phyloP scores from a whole-genome alignment of 2,888 invertebrate species.

The Ennomos quercinarius region DNA sequence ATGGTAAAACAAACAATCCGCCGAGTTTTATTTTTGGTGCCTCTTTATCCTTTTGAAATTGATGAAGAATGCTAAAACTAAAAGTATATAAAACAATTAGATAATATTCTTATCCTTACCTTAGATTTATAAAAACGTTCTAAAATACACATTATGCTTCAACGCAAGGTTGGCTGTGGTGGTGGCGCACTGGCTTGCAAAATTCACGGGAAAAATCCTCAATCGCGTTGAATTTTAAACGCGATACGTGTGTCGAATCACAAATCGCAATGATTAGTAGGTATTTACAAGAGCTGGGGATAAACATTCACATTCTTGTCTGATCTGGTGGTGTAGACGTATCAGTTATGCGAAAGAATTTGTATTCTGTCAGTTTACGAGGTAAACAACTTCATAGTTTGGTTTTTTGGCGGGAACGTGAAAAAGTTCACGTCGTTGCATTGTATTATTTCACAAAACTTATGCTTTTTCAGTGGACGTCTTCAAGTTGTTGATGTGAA shows the following conservation, averaged over 20 bases:
- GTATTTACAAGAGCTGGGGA: slow-evolving; percentile 27
- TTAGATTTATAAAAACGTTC: no score
- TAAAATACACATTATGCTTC: no score
- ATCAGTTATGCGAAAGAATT: slow-evolving; percentile 35
- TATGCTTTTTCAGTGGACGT: no score
- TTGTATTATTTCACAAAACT: no score
- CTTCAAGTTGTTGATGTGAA: no score
- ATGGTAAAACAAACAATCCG: no score
- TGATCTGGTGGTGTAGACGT: slow-evolving; percentile 18
- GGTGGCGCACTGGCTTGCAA: neutral
- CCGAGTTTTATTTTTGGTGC: no score
- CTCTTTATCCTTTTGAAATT: no score
- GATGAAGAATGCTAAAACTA: no score
- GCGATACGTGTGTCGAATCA: slow-evolving; percentile 33
- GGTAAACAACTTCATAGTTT: slow-evolving; percentile 40
- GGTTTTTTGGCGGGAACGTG: no score
- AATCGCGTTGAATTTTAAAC: slow-evolving; percentile 33
- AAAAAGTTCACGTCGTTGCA: no score
- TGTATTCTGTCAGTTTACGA: slow-evolving; percentile 42
- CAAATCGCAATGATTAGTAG: slow-evolving; percentile 43
- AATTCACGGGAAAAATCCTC: slow-evolving; percentile 30
- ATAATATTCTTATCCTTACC: neutral
- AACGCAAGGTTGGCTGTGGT: no score
- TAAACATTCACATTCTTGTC: slow-evolving; percentile 16
- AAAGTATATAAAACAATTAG: neutral